These are phyloP conservation scores for Peromyscus maniculatus DNA, from an alignment of 2,113 vertebrate genomes.

Conservation along the genomic window DNA sequence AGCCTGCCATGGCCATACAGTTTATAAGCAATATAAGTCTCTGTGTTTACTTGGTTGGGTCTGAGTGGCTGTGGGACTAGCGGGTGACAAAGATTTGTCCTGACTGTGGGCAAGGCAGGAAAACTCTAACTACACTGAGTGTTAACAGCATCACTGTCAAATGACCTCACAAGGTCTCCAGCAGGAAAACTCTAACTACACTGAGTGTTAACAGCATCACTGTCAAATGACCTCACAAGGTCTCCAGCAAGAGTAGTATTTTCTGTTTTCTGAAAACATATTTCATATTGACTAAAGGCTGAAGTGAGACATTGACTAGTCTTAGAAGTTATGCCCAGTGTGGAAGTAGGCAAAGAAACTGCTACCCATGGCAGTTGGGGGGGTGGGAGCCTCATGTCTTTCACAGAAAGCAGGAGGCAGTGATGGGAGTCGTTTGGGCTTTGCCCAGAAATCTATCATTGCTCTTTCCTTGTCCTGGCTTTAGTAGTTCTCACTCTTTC, in stretches of 20 bases:
- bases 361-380: rapidly evolving
- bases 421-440: too few species aligned
- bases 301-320: not conserved
- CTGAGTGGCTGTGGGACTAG: too few species aligned
- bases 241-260: not conserved
- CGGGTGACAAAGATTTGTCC: too few species aligned
- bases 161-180: too few species aligned
- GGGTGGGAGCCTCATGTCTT: too few species aligned
- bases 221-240: not conserved
- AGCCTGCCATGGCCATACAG: too few species aligned
- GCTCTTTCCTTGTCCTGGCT: not conserved
- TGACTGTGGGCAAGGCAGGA: too few species aligned
- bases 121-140: too few species aligned
- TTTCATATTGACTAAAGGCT: not conserved
- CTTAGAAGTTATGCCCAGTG: not conserved
- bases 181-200: too few species aligned
- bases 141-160: too few species aligned
- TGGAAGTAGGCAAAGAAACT: not conserved
- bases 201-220: not conserved
- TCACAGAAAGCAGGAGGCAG: not conserved
- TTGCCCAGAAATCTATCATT: not conserved
- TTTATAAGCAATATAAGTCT: too few species aligned
- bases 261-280: not conserved
- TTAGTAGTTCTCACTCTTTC: not conserved
- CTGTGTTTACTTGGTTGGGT: too few species aligned